These are phyloP conservation scores for Mnemiopsis leidyi DNA, from an alignment of 37 sponge, comb jelly and placozoan species.

Conservation along the genomic window DNA sequence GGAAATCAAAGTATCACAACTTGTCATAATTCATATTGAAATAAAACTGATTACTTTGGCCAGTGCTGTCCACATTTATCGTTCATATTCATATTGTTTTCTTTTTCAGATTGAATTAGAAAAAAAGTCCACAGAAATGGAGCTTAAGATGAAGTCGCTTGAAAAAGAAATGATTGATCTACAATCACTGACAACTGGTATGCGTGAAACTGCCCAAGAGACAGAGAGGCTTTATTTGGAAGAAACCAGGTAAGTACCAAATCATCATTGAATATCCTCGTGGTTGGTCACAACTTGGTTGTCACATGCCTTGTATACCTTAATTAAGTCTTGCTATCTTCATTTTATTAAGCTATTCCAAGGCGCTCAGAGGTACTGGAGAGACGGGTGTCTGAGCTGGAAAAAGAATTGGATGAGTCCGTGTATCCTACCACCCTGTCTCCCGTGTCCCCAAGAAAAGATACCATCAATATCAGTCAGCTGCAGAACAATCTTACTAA, in stretches of 20 bases:
- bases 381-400: background rate
- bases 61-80: too few relatives aligned
- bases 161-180: background rate
- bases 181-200: background rate
- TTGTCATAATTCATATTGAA: too few relatives aligned
- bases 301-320: too few relatives aligned
- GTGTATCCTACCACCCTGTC: background rate
- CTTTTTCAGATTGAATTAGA: background rate
- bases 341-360: too few relatives aligned
- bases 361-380: background rate
- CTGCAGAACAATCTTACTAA: background rate
- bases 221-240: constrained; percentile 42
- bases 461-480: background rate
- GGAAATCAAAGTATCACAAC: too few relatives aligned
- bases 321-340: too few relatives aligned
- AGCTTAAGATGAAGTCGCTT: background rate
- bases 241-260: background rate
- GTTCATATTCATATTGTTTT: background rate
- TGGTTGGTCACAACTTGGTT: too few relatives aligned
- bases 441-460: background rate
- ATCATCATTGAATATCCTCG: too few relatives aligned
- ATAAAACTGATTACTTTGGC: too few relatives aligned
- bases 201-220: background rate
- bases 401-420: background rate
- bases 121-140: background rate